A percentile compares a stretch with the other conserved stretches of the same genome.
Conservation (phyloP, 2,888 invertebrate species). For the Sesia apiformis region DNA sequence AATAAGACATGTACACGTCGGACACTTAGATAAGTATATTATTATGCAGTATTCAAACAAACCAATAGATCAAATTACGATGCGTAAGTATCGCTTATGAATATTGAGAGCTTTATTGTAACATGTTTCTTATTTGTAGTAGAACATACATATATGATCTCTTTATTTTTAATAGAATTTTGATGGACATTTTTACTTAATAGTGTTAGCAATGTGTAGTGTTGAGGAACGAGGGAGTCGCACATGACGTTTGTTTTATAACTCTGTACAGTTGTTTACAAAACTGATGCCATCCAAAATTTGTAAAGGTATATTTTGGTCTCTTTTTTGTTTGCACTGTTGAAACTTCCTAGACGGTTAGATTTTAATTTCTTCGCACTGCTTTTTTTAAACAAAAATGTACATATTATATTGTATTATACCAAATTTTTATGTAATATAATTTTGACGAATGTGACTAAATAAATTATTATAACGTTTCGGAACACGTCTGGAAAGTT, state of each 20-base stretch:
- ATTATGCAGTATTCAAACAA: slow-evolving; percentile 36
- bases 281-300: slow-evolving; percentile 49
- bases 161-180: slow-evolving; percentile 71
- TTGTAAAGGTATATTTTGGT: slow-evolving; percentile 12
- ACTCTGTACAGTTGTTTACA: slow-evolving; percentile 21
- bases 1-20: background rate
- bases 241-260: slow-evolving; percentile 42
- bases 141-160: slow-evolving; percentile 59
- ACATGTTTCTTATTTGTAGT: slow-evolving; percentile 64
- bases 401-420: background rate
- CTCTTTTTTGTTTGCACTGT: slow-evolving; percentile 22
- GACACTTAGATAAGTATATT: background rate
- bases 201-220: slow-evolving; percentile 60
- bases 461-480: too few species aligned
- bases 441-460: background rate
- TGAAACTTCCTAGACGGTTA: slow-evolving; percentile 28
- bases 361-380: too few species aligned
- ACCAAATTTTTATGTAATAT: background rate
- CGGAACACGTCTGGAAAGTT: slow-evolving; percentile 26
- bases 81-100: slow-evolving; percentile 45
- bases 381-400: background rate
- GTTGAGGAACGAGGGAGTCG: slow-evolving; percentile 41
- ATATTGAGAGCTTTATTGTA: slow-evolving; percentile 61
- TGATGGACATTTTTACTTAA: slow-evolving; percentile 73
- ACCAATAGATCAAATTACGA: slow-evolving; percentile 32